A percentile compares a stretch with the other conserved stretches of the same genome.
These are phyloP conservation scores for Tenodera sinensis DNA, from an alignment of 2,888 invertebrate species.

Conservation along the genomic window DNA sequence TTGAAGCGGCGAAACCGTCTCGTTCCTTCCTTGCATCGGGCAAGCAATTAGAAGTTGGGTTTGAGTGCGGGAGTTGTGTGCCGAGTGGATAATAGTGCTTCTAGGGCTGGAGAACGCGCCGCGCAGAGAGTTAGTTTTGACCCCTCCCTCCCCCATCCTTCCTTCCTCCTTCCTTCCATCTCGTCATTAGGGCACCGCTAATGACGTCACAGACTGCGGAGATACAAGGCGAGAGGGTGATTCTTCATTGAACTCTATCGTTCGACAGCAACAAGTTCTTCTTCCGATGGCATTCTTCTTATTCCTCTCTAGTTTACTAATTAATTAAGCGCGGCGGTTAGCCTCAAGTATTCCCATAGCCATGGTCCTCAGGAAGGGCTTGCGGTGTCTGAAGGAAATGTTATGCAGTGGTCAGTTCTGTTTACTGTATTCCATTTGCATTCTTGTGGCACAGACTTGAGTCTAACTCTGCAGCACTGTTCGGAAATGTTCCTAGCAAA, in stretches of 20 bases:
- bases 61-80: not conserved
- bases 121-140: not conserved
- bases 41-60: constrained; percentile 16
- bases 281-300: not conserved
- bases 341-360: not conserved
- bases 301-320: not conserved
- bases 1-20: not conserved
- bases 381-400: not conserved
- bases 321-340: not conserved
- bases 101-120: not conserved
- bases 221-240: not conserved
- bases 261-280: not conserved
- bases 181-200: constrained; percentile 19
- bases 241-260: not conserved
- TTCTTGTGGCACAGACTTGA: not conserved
- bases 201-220: constrained; percentile 17
- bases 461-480: not conserved
- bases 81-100: constrained; percentile 9
- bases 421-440: not conserved
- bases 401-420: not conserved
- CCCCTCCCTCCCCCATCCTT: not conserved
- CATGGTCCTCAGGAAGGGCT: not conserved
- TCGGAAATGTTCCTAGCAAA: no score
- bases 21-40: not conserved
- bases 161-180: not conserved